phyloP scores from a whole-genome alignment of 2,797 vertebrate species.

The Rhincodon typus region DNA sequence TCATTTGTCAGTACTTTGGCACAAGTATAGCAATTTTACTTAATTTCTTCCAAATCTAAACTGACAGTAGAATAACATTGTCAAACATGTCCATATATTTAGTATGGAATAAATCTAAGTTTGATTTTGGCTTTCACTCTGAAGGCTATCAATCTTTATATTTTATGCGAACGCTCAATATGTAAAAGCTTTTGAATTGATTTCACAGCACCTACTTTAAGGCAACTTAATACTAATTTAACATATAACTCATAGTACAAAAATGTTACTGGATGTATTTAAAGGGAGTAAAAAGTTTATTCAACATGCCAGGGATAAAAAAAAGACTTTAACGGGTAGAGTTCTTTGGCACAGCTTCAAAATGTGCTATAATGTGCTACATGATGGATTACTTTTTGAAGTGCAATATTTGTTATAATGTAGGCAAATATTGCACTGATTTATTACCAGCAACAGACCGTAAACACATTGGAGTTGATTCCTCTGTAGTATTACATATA shows the following conservation, averaged over 20 bases:
- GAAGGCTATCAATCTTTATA: background rate
- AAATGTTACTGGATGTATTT: background rate
- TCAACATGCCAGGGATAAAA: background rate
- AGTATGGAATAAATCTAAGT: background rate
- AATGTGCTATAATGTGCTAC: background rate
- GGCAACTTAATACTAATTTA: background rate
- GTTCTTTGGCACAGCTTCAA: background rate
- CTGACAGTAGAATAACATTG: background rate
- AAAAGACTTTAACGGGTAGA: background rate
- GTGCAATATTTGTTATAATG: background rate
- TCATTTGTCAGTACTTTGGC: background rate
- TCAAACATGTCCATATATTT: background rate
- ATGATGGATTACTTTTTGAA: background rate
- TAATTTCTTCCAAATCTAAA: background rate
- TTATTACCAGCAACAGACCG: background rate
- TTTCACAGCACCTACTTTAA: background rate
- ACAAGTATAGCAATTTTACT: background rate
- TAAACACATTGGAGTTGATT: background rate
- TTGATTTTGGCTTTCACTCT: background rate
- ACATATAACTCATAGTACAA: background rate
- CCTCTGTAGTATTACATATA: background rate
- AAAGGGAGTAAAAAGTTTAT: background rate
- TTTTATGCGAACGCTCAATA: background rate
- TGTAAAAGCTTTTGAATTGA: background rate
- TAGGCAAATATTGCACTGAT: background rate